Percentiles rank a stretch among this genome's conserved stretches.
phyloP scores from a whole-genome alignment of 2,888 invertebrate genomes.

The Balanococcus diminutus region DNA sequence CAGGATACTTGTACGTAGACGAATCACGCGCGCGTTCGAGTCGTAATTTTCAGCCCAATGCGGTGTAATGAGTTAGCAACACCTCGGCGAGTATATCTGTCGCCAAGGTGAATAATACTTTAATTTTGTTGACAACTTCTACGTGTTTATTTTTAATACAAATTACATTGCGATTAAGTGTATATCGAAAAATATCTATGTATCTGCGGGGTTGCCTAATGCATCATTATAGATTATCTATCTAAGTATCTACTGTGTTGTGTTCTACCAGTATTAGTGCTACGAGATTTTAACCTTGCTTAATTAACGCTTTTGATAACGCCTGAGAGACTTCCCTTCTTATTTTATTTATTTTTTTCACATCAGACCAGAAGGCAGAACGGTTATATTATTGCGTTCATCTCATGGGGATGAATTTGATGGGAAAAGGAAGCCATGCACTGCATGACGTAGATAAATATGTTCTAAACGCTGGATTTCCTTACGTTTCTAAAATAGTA shows the following conservation, averaged over 20 bases:
- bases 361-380: background rate
- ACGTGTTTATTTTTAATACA: conserved; percentile 6
- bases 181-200: background rate
- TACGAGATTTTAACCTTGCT: background rate
- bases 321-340: background rate
- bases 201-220: background rate
- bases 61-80: background rate
- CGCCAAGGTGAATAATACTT: conserved; percentile 13
- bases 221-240: no score
- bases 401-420: background rate
- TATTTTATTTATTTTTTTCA: background rate
- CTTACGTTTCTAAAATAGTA: no score
- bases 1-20: background rate
- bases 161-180: background rate
- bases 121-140: background rate
- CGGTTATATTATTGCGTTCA: background rate
- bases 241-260: no score
- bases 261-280: background rate
- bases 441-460: background rate
- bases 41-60: background rate
- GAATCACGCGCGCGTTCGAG: background rate
- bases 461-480: no score
- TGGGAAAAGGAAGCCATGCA: background rate
- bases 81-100: background rate
- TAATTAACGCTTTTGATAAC: background rate